Percentiles rank a stretch among this genome's conserved stretches.
Conservation (phyloP, 1,140 invertebrate species). For the Pogonomyrmex californicus region DNA sequence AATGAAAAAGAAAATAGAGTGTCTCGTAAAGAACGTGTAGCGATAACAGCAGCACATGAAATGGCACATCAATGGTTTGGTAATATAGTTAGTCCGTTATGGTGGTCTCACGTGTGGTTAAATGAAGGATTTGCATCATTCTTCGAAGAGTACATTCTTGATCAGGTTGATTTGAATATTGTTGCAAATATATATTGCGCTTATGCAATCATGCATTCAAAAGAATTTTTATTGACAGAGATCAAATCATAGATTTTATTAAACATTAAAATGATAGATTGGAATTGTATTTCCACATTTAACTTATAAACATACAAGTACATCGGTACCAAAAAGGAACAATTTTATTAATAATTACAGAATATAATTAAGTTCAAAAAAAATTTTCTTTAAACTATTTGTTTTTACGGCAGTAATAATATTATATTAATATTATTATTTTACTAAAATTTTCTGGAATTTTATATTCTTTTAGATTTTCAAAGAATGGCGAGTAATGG, state of each 20-base stretch:
- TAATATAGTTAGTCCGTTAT: constrained; percentile 88
- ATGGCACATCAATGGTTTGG: constrained; percentile 90
- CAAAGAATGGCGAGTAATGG: constrained; percentile 32
- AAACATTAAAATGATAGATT: not conserved
- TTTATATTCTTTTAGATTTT: constrained; percentile 26
- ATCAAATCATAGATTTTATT: not conserved
- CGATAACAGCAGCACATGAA: constrained; percentile 89
- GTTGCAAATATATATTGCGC: constrained; percentile 86
- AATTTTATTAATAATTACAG: not conserved
- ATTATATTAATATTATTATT: constrained; percentile 13
- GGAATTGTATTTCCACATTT: not conserved
- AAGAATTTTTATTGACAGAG: not conserved
- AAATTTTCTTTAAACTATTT: not conserved
- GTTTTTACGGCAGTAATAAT: not conserved
- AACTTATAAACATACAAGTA: not conserved
- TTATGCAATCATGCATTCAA: constrained; percentile 78
- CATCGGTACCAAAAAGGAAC: not conserved
- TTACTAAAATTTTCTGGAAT: not conserved
- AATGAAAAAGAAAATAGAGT: constrained; percentile 85
- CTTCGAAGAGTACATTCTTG: constrained; percentile 91
- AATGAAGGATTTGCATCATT: constrained; percentile 91
- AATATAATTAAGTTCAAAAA: not conserved
- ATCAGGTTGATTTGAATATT: constrained; percentile 85
- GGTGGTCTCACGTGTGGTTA: constrained; percentile 90
- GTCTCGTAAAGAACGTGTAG: constrained; percentile 86